Evolutionary conservation across 1,140 invertebrate species (phyloP), one percentile per base, ranked within the genome.

Genomic region (Uloborus diversus): DNA sequence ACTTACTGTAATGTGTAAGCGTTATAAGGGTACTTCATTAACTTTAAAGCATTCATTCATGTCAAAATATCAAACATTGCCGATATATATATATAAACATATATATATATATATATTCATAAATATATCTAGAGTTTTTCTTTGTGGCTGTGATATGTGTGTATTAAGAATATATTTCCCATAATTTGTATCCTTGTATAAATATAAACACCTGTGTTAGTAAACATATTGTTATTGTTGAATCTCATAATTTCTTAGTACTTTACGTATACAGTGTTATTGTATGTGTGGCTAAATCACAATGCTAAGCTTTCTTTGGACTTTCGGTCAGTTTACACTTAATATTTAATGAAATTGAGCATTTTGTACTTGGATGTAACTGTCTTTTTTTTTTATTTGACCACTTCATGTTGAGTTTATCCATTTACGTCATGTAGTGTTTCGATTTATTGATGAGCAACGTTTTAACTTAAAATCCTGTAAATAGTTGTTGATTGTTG

Each of bases 111-210:
- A 59, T 35, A 59, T 59, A 59, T 59, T 11, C 27, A 61, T 73
- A 42, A 57, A 13, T 25, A 61, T 73, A 61, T 35, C 27, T 73
- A 73, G 56, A 61, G 30, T 61, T 73, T 70, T 69, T 73, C 53
- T 73, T 73, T 73, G 23, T 73, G 69, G 73, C 73, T 78, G 73
- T 65, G 73, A 78, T 78, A 78, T 76, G 47, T 75, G n/a, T 78
- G 49, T 78, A 78, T 32, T 57, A 14, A 78, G 49, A 65, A 30
- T 75, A 57, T 73, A 51, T 37, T 78, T 65, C 32, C 65, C 69
- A 28, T 73, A 20, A 73, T 73, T 65, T 78, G 17, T 75, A 53
- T 78, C 62, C 27, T 25, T 5, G 23, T 33, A 37, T 42, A 30
- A 53, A 64, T 53, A 73, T 20, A 17, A 47, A 37, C 28, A 23